phyloP scores from a whole-genome alignment of 2,888 invertebrate species.

The Leptothorax acervorum region DNA sequence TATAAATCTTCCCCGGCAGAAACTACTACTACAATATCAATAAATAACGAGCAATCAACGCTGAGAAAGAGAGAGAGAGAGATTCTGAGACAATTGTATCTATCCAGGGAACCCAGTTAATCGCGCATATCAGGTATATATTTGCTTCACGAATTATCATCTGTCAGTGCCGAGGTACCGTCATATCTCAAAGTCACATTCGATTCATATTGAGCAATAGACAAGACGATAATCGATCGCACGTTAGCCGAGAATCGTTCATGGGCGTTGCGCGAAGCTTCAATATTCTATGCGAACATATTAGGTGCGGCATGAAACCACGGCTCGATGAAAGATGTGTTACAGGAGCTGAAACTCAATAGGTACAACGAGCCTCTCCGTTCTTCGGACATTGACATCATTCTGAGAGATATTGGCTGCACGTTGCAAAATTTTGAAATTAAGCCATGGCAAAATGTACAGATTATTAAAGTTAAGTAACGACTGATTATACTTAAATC shows the following conservation, averaged over 20 bases:
- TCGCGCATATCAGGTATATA: conserved; percentile 23
- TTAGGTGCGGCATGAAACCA: conserved; percentile 53
- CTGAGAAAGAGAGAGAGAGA: background rate
- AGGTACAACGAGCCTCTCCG: background rate
- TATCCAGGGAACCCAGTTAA: conserved; percentile 9
- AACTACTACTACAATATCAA: background rate
- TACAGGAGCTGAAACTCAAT: conserved; percentile 57
- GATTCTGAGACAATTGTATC: conserved; percentile 3
- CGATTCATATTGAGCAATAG: conserved; percentile 52
- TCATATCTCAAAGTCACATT: conserved; percentile 64
- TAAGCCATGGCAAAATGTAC: background rate
- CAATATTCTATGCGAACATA: conserved; percentile 57
- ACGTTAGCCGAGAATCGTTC: conserved; percentile 48
- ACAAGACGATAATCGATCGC: conserved; percentile 59
- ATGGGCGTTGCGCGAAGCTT: conserved; percentile 15
- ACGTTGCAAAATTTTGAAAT: conserved; percentile 21
- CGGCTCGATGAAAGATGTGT: conserved; percentile 61
- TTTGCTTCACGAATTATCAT: conserved; percentile 37
- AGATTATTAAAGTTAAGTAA: background rate
- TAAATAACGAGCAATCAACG: conserved; percentile 7
- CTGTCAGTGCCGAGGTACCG: conserved; percentile 14
- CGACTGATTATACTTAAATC: background rate
- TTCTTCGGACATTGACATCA: background rate
- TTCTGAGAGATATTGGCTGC: background rate
- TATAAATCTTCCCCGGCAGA: background rate